Evolutionary conservation across 1,140 invertebrate species (phyloP).

Genomic region (Hydropsyche tenuis): DNA sequence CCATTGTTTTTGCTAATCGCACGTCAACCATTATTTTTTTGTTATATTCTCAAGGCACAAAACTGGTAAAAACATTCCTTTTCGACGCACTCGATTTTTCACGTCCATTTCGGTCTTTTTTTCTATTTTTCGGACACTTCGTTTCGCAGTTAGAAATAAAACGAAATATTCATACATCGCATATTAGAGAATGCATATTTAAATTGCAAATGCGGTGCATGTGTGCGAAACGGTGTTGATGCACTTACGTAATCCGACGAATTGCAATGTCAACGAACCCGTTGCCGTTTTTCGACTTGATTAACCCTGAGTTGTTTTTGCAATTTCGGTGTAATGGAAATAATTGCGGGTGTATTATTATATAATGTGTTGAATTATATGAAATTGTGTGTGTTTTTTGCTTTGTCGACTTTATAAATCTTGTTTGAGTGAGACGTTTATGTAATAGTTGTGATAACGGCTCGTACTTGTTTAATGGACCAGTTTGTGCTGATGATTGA

Average conservation of each 20-base stretch:
- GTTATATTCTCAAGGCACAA: neutral
- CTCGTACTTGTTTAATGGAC: too few relatives aligned
- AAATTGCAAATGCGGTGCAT: slow-evolving; percentile 15
- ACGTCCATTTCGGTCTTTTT: neutral
- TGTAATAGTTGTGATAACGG: too few relatives aligned
- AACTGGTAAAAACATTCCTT: too few relatives aligned
- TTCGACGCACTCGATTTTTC: neutral
- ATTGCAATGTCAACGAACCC: slow-evolving; percentile 20
- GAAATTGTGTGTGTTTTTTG: too few relatives aligned
- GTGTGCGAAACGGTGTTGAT: neutral
- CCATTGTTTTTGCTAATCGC: neutral
- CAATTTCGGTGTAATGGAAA: too few relatives aligned
- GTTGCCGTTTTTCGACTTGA: neutral
- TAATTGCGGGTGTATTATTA: too few relatives aligned
- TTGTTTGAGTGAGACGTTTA: too few relatives aligned
- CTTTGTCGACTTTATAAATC: too few relatives aligned
- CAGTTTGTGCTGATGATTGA: too few relatives aligned
- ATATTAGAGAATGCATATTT: slow-evolving; percentile 3
- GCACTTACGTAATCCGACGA: neutral
- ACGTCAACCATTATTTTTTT: neutral
- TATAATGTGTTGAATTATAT: too few relatives aligned
- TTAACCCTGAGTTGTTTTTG: too few relatives aligned
- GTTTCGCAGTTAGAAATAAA: neutral
- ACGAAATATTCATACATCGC: slow-evolving; percentile 2
- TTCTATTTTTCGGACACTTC: too few relatives aligned